Evolutionary conservation across 1,140 invertebrate species (phyloP).

Genomic region (Branchinecta lynchi): DNA sequence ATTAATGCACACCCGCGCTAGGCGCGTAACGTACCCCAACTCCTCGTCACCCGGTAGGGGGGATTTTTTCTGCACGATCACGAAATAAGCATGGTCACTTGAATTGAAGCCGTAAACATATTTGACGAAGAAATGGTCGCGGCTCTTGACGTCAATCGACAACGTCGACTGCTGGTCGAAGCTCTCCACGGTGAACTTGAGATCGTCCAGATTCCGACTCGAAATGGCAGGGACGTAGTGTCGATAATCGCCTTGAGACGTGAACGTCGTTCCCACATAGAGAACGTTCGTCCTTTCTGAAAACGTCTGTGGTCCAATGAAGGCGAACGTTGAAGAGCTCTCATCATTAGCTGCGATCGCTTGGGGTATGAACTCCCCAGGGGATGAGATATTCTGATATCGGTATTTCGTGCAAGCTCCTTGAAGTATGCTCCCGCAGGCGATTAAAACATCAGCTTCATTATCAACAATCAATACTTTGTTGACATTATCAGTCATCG

Average conservation of each 20-base stretch:
- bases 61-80: constrained; percentile 82
- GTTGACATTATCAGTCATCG: constrained; percentile 66
- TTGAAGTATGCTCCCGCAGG: constrained; percentile 71
- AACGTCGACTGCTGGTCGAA: constrained; percentile 72
- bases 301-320: constrained; percentile 79
- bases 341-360: constrained; percentile 83
- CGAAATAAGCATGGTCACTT: constrained; percentile 84
- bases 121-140: constrained; percentile 83
- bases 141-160: constrained; percentile 82
- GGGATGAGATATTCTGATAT: constrained; percentile 57
- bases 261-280: constrained; percentile 88
- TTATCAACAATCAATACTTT: constrained; percentile 80
- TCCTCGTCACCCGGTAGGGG: constrained; percentile 73
- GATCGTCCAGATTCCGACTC: constrained; percentile 57
- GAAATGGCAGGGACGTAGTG: constrained; percentile 85
- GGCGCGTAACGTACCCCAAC: constrained; percentile 67
- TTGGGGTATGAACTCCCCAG: constrained; percentile 53
- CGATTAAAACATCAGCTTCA: constrained; percentile 58
- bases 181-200: constrained; percentile 62
- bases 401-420: constrained; percentile 75
- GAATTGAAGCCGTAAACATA: constrained; percentile 93
- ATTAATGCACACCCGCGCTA: constrained; percentile 79
- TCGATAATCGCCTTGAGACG: constrained; percentile 76
- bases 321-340: constrained; percentile 76
- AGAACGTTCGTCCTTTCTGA: constrained; percentile 57